phyloP scores from a whole-genome alignment of 2,888 invertebrate species.

The Metalampra italica region DNA sequence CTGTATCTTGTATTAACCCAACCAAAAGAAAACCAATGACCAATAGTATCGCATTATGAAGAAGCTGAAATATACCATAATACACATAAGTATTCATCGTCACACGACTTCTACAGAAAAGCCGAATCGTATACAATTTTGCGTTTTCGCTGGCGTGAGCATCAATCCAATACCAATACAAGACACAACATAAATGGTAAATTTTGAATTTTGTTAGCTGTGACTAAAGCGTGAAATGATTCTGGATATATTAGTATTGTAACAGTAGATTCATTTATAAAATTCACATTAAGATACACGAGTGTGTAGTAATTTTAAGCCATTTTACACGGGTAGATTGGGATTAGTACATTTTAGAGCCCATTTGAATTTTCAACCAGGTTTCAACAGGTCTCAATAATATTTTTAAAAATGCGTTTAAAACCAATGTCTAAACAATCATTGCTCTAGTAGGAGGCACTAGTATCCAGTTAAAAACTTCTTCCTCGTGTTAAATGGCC shows the following conservation, averaged over 20 bases:
- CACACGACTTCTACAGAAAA: slow-evolving; percentile 20
- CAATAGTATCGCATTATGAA: slow-evolving; percentile 72
- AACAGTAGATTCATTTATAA: slow-evolving; percentile 25
- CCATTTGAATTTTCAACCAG: too few relatives aligned
- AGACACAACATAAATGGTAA: slow-evolving; percentile 72
- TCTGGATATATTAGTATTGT: slow-evolving; percentile 58
- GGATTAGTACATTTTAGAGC: not conserved
- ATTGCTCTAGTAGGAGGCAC: too few relatives aligned
- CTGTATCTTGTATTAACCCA: slow-evolving; percentile 80
- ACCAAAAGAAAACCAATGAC: slow-evolving; percentile 78
- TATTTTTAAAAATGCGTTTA: too few relatives aligned
- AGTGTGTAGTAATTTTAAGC: not conserved
- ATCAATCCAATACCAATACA: slow-evolving; percentile 76
- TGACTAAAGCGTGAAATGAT: slow-evolving; percentile 73
- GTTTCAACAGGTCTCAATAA: too few relatives aligned
- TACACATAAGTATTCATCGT: slow-evolving; percentile 56
- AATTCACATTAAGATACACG: not conserved
- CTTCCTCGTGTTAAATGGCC: not conserved
- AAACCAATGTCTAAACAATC: too few relatives aligned
- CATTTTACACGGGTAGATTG: not conserved
- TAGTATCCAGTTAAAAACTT: not conserved
- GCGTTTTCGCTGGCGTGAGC: slow-evolving; percentile 22
- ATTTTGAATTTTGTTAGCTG: slow-evolving; percentile 77
- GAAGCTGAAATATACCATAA: slow-evolving; percentile 78
- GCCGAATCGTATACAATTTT: slow-evolving; percentile 32